These are phyloP conservation scores for Encarsia formosa DNA, from an alignment of 2,888 invertebrate genomes.

Conservation along the genomic window DNA sequence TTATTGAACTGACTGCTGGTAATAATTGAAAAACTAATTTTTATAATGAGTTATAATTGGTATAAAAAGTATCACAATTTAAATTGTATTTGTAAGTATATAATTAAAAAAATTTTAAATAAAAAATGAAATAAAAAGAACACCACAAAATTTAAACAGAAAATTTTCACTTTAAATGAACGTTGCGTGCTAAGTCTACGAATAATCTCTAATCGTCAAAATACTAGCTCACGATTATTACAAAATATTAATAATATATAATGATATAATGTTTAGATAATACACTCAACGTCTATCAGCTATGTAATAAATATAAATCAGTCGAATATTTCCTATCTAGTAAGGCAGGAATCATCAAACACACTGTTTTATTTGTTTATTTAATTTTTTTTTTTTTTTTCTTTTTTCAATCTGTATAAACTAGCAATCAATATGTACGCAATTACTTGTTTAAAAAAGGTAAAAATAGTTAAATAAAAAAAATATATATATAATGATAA, in stretches of 20 bases:
- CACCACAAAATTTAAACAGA: not conserved
- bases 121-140: not conserved
- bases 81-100: too few relatives aligned
- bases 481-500: conserved; percentile 3
- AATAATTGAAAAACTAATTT: too few relatives aligned
- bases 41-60: too few relatives aligned
- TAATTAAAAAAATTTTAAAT: too few relatives aligned
- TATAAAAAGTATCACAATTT: too few relatives aligned
- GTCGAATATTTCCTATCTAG: conserved; percentile 16
- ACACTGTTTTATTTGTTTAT: not conserved
- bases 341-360: conserved; percentile 18
- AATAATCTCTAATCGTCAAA: conserved; percentile 5
- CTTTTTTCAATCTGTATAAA: too few relatives aligned
- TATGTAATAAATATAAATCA: conserved; percentile 10
- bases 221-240: conserved; percentile 11
- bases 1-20: too few relatives aligned
- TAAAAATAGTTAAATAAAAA: not conserved
- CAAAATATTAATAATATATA: conserved; percentile 17
- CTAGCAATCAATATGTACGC: conserved; percentile 4
- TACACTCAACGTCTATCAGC: conserved; percentile 4
- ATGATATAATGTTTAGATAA: not conserved
- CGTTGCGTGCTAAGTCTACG: conserved; percentile 15
- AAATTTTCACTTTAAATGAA: too few relatives aligned
- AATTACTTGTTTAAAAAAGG: too few relatives aligned
- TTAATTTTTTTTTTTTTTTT: too few relatives aligned